Evolutionary conservation across 2,888 invertebrate genomes (phyloP), one percentile per base, ranked within the genome.

Genomic region (Helleia helle): DNA sequence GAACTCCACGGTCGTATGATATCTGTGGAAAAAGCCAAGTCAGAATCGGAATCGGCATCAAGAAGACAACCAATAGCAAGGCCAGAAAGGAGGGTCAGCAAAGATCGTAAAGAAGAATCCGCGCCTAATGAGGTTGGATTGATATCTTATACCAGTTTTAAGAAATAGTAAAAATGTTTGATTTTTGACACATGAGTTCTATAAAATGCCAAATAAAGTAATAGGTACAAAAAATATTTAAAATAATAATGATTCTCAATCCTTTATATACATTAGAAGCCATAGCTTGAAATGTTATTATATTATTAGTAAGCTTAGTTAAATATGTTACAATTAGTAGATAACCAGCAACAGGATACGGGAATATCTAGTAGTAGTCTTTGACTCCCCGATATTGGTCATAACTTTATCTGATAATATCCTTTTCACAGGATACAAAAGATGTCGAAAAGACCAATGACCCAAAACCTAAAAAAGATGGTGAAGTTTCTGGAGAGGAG

Each of bases 1-100:
- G 97, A 97, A 76, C 86, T 98, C 34, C 96, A 97, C 69, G 97
- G 97, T 1, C 92, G 95, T 47, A 94, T 96, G 77, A 97, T 98
- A 60, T 94, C 94, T 9, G 96, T 98, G 38, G 97, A 97, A 71
- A 93, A 94, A 77, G 97, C 94, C 38, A 88, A 89, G 58, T 87
- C 87, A 2, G 88, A 88, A 44, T 73, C 77, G 0, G 75, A 80
- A 44, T 79, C 83, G 0, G 60, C 79, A 0, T 62, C 83, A 0
- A 68, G 79, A 0, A 65, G 79, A 0, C 80, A 77, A 42, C 67
- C 75, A 0, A 39, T 49, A 2, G 37, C 40, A 1, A 63, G 77
- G 2, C 46, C 58, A 1, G 76, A 76, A n/a, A 68, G 71, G 6
- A 66, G 67, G 9, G 54, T 65, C 15, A 79, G 73, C 50, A 75